phyloP scores from a whole-genome alignment of 2,113 vertebrate genomes.

The Malurus cyaneus region DNA sequence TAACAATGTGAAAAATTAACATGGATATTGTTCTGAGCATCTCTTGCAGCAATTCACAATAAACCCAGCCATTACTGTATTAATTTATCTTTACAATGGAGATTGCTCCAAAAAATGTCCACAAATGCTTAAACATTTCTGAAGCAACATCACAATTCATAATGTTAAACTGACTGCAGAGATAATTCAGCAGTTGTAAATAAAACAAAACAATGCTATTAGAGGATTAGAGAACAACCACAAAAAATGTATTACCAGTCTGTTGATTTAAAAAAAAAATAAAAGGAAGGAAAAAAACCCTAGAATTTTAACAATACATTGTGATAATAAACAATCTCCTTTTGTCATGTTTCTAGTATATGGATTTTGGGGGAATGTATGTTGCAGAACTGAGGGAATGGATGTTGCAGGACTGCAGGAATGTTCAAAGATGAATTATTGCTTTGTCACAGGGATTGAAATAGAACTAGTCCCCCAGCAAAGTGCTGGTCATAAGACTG shows the following conservation, averaged over 20 bases:
- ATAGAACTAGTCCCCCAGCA: not conserved
- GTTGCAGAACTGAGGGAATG: not conserved
- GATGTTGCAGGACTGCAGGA: not conserved
- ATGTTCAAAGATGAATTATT: not conserved
- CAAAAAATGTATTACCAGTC: accelerated
- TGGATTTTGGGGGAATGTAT: not conserved
- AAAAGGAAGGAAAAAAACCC: accelerated
- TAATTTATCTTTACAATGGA: not conserved
- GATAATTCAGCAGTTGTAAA: not conserved
- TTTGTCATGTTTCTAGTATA: not conserved
- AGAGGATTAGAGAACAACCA: not conserved
- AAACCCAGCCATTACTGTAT: not conserved
- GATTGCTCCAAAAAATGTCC: not conserved
- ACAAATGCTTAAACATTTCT: not conserved
- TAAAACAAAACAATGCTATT: not conserved
- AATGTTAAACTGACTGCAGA: not conserved
- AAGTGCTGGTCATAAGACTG: not conserved
- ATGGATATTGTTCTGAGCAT: not conserved
- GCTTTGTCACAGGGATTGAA: not conserved
- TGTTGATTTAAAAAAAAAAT: not conserved
- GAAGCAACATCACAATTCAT: not conserved
- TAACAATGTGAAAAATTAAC: not conserved
- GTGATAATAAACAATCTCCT: not conserved
- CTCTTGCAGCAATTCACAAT: not conserved
- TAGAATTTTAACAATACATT: not conserved